These are phyloP conservation scores for Agriopis aurantiaria DNA, from an alignment of 2,888 invertebrate genomes.

Conservation along the genomic window DNA sequence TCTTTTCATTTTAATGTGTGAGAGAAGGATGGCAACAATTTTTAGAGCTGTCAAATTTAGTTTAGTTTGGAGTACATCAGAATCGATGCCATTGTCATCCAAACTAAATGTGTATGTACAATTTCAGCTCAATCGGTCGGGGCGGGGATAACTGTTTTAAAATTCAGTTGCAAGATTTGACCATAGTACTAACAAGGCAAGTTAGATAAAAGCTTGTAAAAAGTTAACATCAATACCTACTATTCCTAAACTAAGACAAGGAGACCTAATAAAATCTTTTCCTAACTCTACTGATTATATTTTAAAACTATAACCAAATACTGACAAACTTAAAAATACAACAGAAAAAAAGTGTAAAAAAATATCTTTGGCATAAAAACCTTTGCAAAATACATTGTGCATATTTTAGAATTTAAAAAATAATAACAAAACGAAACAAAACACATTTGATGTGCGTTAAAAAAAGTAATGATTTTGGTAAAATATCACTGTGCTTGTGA, in stretches of 20 bases:
- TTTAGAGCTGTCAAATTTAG: too few species aligned
- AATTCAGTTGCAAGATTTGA: too few species aligned
- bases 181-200: too few species aligned
- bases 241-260: slow-evolving; percentile 26
- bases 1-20: too few species aligned
- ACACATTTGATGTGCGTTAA: slow-evolving; percentile 58
- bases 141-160: too few species aligned
- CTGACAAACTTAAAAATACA: background rate
- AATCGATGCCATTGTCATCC: too few species aligned
- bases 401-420: slow-evolving; percentile 35
- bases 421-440: slow-evolving; percentile 37
- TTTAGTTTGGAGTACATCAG: too few species aligned
- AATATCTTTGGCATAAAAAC: slow-evolving; percentile 62
- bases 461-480: slow-evolving; percentile 40
- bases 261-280: slow-evolving; percentile 35
- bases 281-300: slow-evolving; percentile 28
- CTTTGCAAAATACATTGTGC: slow-evolving; percentile 37
- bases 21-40: too few species aligned
- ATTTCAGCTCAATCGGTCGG: too few species aligned
- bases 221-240: slow-evolving; percentile 26
- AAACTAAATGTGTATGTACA: too few species aligned
- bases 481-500: slow-evolving; percentile 45
- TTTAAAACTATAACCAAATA: slow-evolving; percentile 26
- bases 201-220: background rate
- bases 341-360: slow-evolving; percentile 40